Conservation (phyloP, 1,140 invertebrate genomes). For the Lucilia cuprina region DNA sequence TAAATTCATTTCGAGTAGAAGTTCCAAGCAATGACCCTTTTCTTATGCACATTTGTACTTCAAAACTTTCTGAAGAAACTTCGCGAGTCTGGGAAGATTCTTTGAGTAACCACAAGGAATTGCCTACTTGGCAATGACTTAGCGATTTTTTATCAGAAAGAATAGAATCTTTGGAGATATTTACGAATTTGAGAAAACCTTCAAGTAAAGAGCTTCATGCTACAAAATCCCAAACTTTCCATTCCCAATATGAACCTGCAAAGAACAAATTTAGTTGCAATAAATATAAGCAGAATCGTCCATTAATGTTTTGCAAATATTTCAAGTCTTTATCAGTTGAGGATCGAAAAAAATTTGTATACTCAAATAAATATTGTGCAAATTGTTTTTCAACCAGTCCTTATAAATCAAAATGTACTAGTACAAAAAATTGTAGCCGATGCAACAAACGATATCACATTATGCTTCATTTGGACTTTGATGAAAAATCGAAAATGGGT, state of each 20-base stretch:
- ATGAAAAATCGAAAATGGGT: neutral
- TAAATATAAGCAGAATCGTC: neutral
- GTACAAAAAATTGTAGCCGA: neutral
- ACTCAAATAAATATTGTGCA: constrained; percentile 11
- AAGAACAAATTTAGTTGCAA: neutral
- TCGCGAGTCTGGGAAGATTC: neutral
- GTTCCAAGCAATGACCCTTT: neutral
- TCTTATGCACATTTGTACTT: constrained; percentile 11
- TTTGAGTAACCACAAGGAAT: neutral
- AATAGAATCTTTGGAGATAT: neutral
- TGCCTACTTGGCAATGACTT: neutral
- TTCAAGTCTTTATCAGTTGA: neutral
- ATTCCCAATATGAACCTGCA: neutral
- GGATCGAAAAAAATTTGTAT: neutral
- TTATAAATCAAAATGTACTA: constrained; percentile 3
- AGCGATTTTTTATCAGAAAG: too few relatives aligned
- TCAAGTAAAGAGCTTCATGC: neutral
- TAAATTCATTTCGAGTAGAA: neutral
- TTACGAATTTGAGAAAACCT: neutral
- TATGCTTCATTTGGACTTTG: neutral
- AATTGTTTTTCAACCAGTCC: constrained; percentile 1
- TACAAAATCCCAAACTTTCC: neutral
- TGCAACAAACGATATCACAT: neutral
- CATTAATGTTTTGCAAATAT: neutral
- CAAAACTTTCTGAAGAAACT: neutral